These are phyloP conservation scores for Pelobates cultripes DNA, from an alignment of 2,797 vertebrate genomes.

Conservation along the genomic window DNA sequence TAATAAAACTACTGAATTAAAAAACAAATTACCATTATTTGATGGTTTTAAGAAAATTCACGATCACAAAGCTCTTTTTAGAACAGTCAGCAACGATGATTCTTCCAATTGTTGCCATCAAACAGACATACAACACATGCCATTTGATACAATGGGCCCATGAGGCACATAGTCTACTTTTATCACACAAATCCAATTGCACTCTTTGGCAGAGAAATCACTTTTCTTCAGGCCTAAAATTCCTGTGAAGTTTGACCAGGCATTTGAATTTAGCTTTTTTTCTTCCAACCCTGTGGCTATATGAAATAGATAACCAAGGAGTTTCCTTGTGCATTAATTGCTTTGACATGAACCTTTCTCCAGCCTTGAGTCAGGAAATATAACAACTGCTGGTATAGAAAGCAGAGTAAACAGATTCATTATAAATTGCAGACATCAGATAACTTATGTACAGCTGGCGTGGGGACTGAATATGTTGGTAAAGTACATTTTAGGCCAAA, in stretches of 20 bases:
- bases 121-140: too few relatives aligned
- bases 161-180: not conserved
- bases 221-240: not conserved
- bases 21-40: too few relatives aligned
- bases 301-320: not conserved
- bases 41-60: too few relatives aligned
- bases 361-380: not conserved
- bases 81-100: too few relatives aligned
- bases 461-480: too few relatives aligned
- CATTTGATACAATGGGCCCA: too few relatives aligned
- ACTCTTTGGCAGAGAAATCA: not conserved
- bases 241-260: not conserved
- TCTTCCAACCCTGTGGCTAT: not conserved
- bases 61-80: too few relatives aligned
- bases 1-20: too few relatives aligned
- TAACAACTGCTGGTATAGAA: not conserved
- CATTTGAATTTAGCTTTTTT: not conserved
- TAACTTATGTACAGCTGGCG: too few relatives aligned
- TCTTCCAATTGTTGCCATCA: too few relatives aligned
- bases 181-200: not conserved
- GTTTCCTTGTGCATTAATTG: not conserved
- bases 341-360: not conserved
- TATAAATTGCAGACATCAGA: too few relatives aligned
- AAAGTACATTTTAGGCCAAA: too few relatives aligned
- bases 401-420: not conserved